Conservation (phyloP, 2,113 vertebrate genomes). For the Hippocampus guttulatus region DNA sequence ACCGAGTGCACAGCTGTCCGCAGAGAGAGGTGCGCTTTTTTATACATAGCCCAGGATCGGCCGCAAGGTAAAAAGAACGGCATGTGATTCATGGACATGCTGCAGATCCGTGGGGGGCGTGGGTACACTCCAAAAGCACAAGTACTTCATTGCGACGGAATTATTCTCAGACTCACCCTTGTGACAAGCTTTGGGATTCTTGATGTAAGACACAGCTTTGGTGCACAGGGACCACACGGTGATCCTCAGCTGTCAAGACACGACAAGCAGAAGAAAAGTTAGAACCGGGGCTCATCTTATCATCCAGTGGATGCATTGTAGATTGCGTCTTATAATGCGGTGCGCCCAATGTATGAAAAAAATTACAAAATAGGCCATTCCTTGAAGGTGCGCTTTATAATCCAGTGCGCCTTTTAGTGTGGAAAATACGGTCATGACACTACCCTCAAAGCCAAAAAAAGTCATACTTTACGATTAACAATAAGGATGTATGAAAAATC, state of each 20-base stretch:
- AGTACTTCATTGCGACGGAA: constrained; percentile 19
- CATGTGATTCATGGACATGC: constrained; percentile 45
- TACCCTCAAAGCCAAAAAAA: constrained; percentile 5
- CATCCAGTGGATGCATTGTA: too few relatives aligned
- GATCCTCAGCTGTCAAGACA: constrained; percentile 81
- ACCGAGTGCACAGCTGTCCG: constrained; percentile 61
- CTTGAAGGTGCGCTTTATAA: too few relatives aligned
- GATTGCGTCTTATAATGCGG: too few relatives aligned
- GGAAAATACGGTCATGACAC: neutral
- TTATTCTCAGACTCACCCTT: constrained; percentile 80
- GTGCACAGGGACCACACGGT: constrained; percentile 97
- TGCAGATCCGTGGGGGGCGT: constrained; percentile 47
- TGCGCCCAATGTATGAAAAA: too few relatives aligned
- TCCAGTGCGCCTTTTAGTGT: too few relatives aligned
- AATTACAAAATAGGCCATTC: too few relatives aligned
- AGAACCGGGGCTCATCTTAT: constrained; percentile 12
- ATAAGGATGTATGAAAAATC: constrained; percentile 35
- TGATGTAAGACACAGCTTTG: constrained; percentile 97
- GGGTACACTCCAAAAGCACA: constrained; percentile 21
- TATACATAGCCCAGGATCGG: constrained; percentile 34
- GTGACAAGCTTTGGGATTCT: constrained; percentile 93
- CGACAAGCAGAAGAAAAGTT: constrained; percentile 1
- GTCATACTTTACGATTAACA: constrained; percentile 27
- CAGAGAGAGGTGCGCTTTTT: constrained; percentile 34
- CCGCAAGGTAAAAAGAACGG: constrained; percentile 57